A percentile compares a stretch with the other conserved stretches of the same genome.
Evolutionary conservation across 2,797 vertebrate genomes (phyloP).

Genomic region (Lophotriccus pileatus): DNA sequence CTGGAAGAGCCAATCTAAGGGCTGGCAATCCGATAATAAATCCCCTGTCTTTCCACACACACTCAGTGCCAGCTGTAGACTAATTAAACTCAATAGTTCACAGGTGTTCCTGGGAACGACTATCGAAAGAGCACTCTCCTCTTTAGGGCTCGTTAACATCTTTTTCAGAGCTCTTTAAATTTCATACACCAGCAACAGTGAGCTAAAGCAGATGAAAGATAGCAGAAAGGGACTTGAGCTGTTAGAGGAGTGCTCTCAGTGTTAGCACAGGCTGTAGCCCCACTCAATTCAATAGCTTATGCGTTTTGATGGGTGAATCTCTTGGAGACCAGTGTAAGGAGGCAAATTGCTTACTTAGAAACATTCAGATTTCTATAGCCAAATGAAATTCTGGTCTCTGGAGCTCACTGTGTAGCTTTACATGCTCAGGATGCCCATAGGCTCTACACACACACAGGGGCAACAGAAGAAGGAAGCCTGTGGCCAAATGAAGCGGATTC

Average conservation of each 20-base stretch:
- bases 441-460: rapidly evolving
- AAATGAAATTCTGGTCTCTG: not conserved
- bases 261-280: not conserved
- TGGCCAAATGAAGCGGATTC: not conserved
- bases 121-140: slow-evolving; percentile 23
- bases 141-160: slow-evolving; percentile 57
- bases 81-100: slow-evolving; percentile 60
- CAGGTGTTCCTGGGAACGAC: slow-evolving; percentile 44
- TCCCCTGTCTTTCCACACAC: slow-evolving; percentile 23
- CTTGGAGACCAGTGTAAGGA: not conserved
- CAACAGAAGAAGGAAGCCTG: not conserved
- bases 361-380: not conserved
- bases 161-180: slow-evolving; percentile 65
- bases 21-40: slow-evolving; percentile 30
- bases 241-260: not conserved
- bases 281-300: not conserved
- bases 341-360: not conserved
- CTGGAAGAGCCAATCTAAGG: slow-evolving; percentile 4
- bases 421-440: not conserved
- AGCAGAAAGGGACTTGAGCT: not conserved
- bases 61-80: slow-evolving; percentile 30
- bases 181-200: slow-evolving; percentile 28
- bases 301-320: not conserved
- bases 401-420: not conserved
- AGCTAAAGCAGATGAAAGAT: slow-evolving; percentile 21